Evolutionary conservation across 2,797 vertebrate species (phyloP).

Genomic region (Thalassophryne amazonica): DNA sequence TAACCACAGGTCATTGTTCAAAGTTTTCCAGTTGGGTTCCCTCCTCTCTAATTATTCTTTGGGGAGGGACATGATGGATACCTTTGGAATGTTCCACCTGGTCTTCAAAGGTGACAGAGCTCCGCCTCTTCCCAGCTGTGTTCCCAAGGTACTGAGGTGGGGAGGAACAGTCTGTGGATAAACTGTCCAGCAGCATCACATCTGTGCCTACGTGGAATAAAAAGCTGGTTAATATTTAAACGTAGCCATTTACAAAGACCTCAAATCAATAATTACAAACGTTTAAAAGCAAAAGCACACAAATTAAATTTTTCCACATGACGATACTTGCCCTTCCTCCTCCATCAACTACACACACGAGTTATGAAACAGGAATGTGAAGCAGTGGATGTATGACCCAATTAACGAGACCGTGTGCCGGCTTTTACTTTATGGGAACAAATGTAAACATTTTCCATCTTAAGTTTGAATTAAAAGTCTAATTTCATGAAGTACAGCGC

Average conservation of each 20-base stretch:
- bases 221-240: neutral
- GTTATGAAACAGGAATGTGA: slow-evolving; percentile 40
- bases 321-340: slow-evolving; percentile 14
- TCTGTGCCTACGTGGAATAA: slow-evolving; percentile 84
- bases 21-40: neutral
- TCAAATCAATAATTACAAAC: neutral
- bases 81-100: slow-evolving; percentile 92
- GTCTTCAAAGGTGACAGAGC: slow-evolving; percentile 97
- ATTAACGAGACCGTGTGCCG: neutral
- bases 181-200: slow-evolving; percentile 93
- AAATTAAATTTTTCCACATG: neutral
- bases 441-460: neutral
- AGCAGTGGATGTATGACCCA: neutral
- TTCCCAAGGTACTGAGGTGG: slow-evolving; percentile 61
- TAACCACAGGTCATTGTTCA: neutral
- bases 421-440: neutral
- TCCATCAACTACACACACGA: slow-evolving; percentile 18
- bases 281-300: neutral
- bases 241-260: neutral
- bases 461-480: neutral
- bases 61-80: slow-evolving; percentile 44
- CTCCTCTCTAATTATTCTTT: neutral
- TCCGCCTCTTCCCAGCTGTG: slow-evolving; percentile 84
- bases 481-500: neutral
- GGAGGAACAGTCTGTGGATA: slow-evolving; percentile 79